These are phyloP conservation scores for Mus caroli DNA, from an alignment of 2,797 vertebrate genomes.

Conservation along the genomic window DNA sequence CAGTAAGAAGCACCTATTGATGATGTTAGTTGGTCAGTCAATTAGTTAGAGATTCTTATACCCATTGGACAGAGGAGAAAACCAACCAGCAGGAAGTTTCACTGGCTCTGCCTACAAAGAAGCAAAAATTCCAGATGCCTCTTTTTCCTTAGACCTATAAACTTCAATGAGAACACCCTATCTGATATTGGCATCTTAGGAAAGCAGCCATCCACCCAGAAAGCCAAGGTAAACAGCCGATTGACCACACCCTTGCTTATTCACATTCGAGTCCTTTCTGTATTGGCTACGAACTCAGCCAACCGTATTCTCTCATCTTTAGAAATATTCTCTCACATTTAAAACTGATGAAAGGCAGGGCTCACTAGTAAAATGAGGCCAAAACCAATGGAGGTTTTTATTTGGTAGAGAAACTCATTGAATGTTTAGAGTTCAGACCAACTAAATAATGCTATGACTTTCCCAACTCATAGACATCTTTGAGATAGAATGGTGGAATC, in stretches of 20 bases:
- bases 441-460: background rate
- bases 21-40: background rate
- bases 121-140: background rate
- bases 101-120: background rate
- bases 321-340: background rate
- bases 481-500: background rate
- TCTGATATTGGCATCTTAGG: background rate
- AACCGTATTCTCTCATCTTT: background rate
- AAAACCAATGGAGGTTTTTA: slow-evolving; percentile 4
- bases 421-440: background rate
- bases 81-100: background rate
- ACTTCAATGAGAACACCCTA: background rate
- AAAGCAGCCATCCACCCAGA: background rate
- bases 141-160: background rate
- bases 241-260: background rate
- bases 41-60: background rate
- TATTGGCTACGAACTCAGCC: background rate
- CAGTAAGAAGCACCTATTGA: background rate
- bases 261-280: background rate
- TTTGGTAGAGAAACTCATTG: background rate
- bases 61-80: background rate
- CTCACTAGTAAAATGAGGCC: background rate
- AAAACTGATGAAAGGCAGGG: slow-evolving; percentile 8
- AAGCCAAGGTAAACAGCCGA: background rate
- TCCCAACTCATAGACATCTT: background rate